Conservation (phyloP, 2,888 invertebrate genomes). For the Xestia ashworthii region DNA sequence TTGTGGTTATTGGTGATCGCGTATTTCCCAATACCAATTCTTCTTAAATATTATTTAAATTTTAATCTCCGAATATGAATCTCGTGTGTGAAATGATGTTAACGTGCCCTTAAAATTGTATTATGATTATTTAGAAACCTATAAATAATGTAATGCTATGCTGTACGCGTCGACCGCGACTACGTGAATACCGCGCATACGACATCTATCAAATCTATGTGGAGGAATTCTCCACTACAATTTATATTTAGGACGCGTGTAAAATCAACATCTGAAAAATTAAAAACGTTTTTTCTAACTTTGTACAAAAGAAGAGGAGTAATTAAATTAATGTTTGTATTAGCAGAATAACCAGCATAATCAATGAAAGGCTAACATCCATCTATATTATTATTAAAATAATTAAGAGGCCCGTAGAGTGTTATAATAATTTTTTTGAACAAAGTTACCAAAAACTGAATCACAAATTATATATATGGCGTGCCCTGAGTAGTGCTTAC, state of each 20-base stretch:
- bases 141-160: slow-evolving; percentile 55
- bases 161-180: slow-evolving; percentile 37
- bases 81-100: slow-evolving; percentile 73
- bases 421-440: slow-evolving; percentile 52
- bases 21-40: slow-evolving; percentile 61
- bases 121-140: slow-evolving; percentile 68
- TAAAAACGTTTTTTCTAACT: slow-evolving; percentile 58
- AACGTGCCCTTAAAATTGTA: slow-evolving; percentile 63
- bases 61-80: slow-evolving; percentile 72
- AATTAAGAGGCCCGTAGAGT: slow-evolving; percentile 12
- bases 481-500: slow-evolving; percentile 43
- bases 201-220: slow-evolving; percentile 18
- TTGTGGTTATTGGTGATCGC: slow-evolving; percentile 58
- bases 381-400: slow-evolving; percentile 47
- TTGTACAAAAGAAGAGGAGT: slow-evolving; percentile 53
- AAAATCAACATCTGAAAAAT: slow-evolving; percentile 27
- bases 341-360: slow-evolving; percentile 9
- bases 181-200: slow-evolving; percentile 36
- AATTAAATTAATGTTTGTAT: slow-evolving; percentile 5
- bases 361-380: slow-evolving; percentile 17
- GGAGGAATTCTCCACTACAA: slow-evolving; percentile 3
- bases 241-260: slow-evolving; percentile 33
- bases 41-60: slow-evolving; percentile 64
- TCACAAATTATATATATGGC: slow-evolving; percentile 14
- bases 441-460: slow-evolving; percentile 60